Evolutionary conservation across 1,140 invertebrate genomes (phyloP).

Genomic region (Teleogryllus occipitalis): DNA sequence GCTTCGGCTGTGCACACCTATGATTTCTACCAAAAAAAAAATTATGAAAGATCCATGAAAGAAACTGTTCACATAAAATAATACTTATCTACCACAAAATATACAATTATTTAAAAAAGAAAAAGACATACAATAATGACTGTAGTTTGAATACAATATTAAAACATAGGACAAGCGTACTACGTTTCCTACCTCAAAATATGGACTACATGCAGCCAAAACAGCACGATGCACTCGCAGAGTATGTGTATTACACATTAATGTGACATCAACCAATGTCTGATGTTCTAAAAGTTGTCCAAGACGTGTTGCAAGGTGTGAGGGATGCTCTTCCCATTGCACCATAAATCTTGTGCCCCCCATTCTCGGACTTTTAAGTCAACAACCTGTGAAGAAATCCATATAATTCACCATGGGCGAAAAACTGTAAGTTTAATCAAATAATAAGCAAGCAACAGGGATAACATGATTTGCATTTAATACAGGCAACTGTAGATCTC

Average conservation of each 20-base stretch:
- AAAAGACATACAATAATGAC: not conserved
- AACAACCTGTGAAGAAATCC: not conserved
- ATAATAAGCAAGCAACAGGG: not conserved
- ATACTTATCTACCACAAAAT: not conserved
- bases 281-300: slow-evolving; percentile 46
- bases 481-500: not conserved
- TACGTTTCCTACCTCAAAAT: slow-evolving; percentile 43
- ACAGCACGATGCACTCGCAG: slow-evolving; percentile 50
- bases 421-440: not conserved
- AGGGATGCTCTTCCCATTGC: slow-evolving; percentile 45
- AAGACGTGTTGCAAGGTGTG: slow-evolving; percentile 44
- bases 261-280: slow-evolving; percentile 48
- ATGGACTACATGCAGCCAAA: slow-evolving; percentile 51
- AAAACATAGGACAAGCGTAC: slow-evolving; percentile 19
- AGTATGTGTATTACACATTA: slow-evolving; percentile 49
- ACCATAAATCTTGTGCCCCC: slow-evolving; percentile 35
- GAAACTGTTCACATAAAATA: not conserved
- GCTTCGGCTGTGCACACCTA: too few species aligned
- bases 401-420: not conserved
- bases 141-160: slow-evolving; percentile 22
- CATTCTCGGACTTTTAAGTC: slow-evolving; percentile 16
- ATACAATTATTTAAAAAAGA: not conserved
- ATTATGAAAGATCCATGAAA: too few species aligned
- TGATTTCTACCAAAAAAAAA: too few species aligned
- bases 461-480: not conserved